These are phyloP conservation scores for Leptinotarsa defecta DNA, from an alignment of 1,140 invertebrate genomes.

Conservation along the genomic window DNA sequence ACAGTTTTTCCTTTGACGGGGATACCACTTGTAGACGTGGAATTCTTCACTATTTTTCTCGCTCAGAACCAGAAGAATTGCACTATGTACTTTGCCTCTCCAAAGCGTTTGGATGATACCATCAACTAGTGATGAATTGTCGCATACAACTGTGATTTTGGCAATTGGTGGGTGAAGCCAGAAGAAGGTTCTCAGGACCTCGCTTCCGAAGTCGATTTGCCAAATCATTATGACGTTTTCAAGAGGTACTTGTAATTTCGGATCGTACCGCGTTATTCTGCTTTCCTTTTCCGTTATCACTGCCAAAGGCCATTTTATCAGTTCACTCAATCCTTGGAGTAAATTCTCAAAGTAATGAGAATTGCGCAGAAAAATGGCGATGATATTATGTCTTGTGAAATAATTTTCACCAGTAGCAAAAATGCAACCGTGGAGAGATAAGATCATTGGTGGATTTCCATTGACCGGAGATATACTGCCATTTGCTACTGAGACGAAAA, in stretches of 20 bases:
- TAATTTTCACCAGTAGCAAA: neutral
- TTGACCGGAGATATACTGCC: too few species aligned
- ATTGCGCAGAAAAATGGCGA: neutral
- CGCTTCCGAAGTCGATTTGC: too few species aligned
- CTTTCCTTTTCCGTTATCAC: too few species aligned
- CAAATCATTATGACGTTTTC: too few species aligned
- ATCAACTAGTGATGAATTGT: neutral
- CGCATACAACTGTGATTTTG: too few species aligned
- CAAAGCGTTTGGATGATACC: neutral
- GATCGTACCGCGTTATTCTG: too few species aligned
- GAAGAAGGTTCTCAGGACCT: too few species aligned
- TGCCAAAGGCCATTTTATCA: neutral
- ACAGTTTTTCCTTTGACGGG: neutral
- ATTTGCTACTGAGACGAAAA: too few species aligned
- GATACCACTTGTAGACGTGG: neutral
- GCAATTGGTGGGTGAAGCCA: too few species aligned
- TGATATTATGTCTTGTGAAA: neutral
- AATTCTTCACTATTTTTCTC: neutral
- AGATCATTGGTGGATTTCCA: too few species aligned
- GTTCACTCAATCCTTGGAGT: neutral
- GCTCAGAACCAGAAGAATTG: neutral
- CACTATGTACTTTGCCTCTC: neutral
- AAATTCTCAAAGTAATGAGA: too few species aligned
- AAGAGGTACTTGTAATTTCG: too few species aligned
- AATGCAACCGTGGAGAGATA: neutral